These are phyloP conservation scores for Anguilla obscura DNA, from an alignment of 2,797 vertebrate genomes.

Conservation along the genomic window DNA sequence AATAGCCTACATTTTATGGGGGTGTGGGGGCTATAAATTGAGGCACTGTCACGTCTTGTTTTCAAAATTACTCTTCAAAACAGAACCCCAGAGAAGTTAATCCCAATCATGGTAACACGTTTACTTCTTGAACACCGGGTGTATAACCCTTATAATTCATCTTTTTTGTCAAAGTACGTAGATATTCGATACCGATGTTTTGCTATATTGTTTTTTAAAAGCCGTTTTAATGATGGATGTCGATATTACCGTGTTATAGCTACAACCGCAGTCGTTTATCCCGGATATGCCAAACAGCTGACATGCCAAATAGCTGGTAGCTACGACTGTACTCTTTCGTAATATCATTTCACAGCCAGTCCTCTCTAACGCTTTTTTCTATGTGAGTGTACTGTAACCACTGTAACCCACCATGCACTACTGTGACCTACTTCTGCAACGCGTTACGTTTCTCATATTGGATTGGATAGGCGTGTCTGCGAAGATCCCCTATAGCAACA, in stretches of 20 bases:
- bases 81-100: no score
- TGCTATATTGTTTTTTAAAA: neutral
- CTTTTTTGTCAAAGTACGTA: no score
- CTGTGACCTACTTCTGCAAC: constrained; percentile 71
- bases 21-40: neutral
- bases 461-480: constrained; percentile 68
- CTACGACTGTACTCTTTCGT: neutral
- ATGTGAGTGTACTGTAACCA: constrained; percentile 70
- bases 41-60: neutral
- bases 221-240: neutral
- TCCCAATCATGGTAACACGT: no score
- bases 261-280: neutral
- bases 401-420: constrained; percentile 66
- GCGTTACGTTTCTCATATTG: constrained; percentile 58
- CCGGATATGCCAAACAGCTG: neutral
- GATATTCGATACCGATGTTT: no score
- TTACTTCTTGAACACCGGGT: no score
- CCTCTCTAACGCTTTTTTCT: constrained; percentile 60
- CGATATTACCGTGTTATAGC: neutral
- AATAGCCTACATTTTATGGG: neutral
- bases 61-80: neutral
- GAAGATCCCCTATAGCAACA: constrained; percentile 70
- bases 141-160: no score
- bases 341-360: constrained; percentile 7
- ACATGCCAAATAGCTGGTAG: no score